Evolutionary conservation across 2,113 vertebrate genomes (phyloP), one percentile per base, ranked within the genome.

Genomic region (Oncorhynchus masou): DNA sequence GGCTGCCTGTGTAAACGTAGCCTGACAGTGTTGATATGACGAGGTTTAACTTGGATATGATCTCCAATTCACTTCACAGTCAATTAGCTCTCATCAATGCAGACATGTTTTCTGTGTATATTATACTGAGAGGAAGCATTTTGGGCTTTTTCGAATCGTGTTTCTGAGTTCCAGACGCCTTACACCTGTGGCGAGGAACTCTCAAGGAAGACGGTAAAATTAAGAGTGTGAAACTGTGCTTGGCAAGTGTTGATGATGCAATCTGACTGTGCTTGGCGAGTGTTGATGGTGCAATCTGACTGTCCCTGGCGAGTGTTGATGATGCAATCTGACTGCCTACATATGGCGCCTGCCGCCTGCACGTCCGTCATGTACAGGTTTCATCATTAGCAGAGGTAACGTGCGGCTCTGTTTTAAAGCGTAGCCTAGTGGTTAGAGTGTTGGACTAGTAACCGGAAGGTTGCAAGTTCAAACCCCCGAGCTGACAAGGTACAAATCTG

Each of bases 211-310:
- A 78, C 76, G 78, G 84, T 82, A 79, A 84, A n/a, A 86, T 89
- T 87, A 87, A 81, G 82, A 85, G 87, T 86, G 87, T 84, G 84
- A 87, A 87, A 87, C 74, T 83, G 45, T 77, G 75, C 75, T 81
- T 76, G 80, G 80, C 73, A n/a, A n/a, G n/a, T n/a, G n/a, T n/a
- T n/a, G n/a, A n/a, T n/a, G n/a, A n/a, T n/a, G n/a, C n/a, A n/a
- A n/a, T n/a, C n/a, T n/a, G n/a, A n/a, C n/a, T n/a, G n/a, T n/a
- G n/a, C n/a, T n/a, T n/a, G n/a, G n/a, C n/a, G n/a, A n/a, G n/a
- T n/a, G n/a, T n/a, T n/a, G n/a, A n/a, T n/a, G n/a, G n/a, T n/a
- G n/a, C n/a, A n/a, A n/a, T n/a, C n/a, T n/a, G n/a, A n/a, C n/a
- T n/a, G n/a, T n/a, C n/a, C n/a, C n/a, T n/a, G n/a, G n/a, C n/a